Evolutionary conservation across 2,888 invertebrate genomes (phyloP).

Genomic region (Mythimna pallens): DNA sequence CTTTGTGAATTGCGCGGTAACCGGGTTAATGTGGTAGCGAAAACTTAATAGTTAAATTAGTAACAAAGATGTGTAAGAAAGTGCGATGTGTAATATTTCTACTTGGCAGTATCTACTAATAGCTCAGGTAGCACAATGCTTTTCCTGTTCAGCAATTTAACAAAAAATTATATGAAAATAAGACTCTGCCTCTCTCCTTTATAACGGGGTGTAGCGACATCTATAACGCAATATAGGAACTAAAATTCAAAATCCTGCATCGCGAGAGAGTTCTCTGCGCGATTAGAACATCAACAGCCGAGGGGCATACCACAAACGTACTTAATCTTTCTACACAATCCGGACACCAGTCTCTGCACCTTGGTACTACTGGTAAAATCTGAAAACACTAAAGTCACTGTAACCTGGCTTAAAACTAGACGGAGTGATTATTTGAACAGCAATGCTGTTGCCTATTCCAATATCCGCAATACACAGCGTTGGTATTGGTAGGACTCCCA

Average conservation of each 20-base stretch:
- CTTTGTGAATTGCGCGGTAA: slow-evolving; percentile 35
- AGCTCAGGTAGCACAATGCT: background rate
- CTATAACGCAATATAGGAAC: too few species aligned
- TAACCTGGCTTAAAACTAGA: background rate
- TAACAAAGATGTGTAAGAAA: slow-evolving; percentile 6
- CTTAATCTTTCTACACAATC: too few species aligned
- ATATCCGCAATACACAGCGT: too few species aligned
- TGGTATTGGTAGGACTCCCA: too few species aligned
- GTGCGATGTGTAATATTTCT: background rate
- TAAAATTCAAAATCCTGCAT: too few species aligned
- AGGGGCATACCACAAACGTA: too few species aligned
- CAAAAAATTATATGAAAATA: background rate
- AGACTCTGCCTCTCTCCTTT: too few species aligned
- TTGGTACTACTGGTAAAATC: background rate
- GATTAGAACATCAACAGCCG: background rate
- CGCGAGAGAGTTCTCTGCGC: too few species aligned
- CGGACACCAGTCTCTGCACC: too few species aligned
- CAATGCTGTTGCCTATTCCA: too few species aligned
- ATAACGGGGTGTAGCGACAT: too few species aligned
- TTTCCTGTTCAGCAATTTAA: background rate
- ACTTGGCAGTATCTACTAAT: background rate
- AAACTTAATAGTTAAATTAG: slow-evolving; percentile 12
- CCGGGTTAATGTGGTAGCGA: slow-evolving; percentile 30
- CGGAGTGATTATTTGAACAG: background rate
- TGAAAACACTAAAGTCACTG: background rate